These are phyloP conservation scores for Drosophila ironensis DNA, from an alignment of 1,140 invertebrate genomes.

Conservation along the genomic window DNA sequence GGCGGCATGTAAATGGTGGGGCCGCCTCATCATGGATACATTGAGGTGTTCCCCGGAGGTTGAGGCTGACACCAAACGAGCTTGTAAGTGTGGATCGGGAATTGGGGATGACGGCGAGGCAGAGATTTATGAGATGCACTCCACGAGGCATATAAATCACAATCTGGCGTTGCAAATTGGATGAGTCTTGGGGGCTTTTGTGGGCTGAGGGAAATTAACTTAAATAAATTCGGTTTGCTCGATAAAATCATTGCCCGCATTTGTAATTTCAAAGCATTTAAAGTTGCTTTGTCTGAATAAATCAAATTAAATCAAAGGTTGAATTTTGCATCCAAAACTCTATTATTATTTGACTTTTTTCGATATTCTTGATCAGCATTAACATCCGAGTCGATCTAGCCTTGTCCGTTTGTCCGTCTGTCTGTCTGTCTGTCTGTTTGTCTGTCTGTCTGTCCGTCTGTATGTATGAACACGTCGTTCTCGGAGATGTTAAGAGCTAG, in stretches of 20 bases:
- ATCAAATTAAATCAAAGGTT: too few species aligned
- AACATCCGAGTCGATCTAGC: too few species aligned
- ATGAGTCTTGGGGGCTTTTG: neutral
- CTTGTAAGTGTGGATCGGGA: slow-evolving; percentile 27
- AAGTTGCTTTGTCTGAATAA: too few species aligned
- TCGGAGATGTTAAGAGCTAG: too few species aligned
- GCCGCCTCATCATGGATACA: slow-evolving; percentile 33
- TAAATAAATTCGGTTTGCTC: neutral
- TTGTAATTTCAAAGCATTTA: too few species aligned
- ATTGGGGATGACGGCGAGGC: neutral
- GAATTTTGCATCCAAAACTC: too few species aligned
- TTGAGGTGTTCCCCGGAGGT: slow-evolving; percentile 30
- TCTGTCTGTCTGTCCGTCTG: too few species aligned
- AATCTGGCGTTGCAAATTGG: neutral
- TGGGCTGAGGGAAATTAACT: neutral
- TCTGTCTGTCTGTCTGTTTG: too few species aligned
- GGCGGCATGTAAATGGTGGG: slow-evolving; percentile 38
- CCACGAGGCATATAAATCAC: slow-evolving; percentile 42
- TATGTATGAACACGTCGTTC: too few species aligned
- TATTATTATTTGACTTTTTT: too few species aligned
- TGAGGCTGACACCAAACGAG: slow-evolving; percentile 39
- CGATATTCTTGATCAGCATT: too few species aligned
- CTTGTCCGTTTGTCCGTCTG: too few species aligned
- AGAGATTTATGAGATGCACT: slow-evolving; percentile 41
- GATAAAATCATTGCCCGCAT: neutral